A percentile compares a stretch with the other conserved stretches of the same genome.
These are phyloP conservation scores for Isurus oxyrinchus DNA, from an alignment of 2,113 vertebrate species.

Conservation along the genomic window DNA sequence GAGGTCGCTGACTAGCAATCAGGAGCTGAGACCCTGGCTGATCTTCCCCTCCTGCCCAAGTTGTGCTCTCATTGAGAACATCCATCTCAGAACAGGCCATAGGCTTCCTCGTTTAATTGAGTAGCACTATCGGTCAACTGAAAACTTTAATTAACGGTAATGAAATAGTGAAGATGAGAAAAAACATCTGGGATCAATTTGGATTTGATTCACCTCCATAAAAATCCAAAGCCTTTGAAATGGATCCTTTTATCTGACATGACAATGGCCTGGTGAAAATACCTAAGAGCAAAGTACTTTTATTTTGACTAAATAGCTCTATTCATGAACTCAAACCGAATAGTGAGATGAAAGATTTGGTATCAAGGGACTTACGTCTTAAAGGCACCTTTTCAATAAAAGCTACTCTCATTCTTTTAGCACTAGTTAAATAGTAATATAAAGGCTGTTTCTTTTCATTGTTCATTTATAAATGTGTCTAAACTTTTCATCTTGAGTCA, in stretches of 20 bases:
- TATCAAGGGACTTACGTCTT: not conserved
- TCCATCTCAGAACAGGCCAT: not conserved
- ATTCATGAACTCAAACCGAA: not conserved
- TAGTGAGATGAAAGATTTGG: not conserved
- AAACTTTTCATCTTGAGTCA: not conserved
- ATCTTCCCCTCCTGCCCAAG: not conserved
- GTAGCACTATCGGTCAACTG: not conserved
- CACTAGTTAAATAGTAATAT: not conserved
- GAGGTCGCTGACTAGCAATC: not conserved
- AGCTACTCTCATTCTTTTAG: not conserved
- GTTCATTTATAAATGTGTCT: not conserved
- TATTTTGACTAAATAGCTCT: not conserved
- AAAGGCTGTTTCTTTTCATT: not conserved
- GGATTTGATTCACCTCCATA: not conserved
- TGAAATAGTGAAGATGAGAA: not conserved
- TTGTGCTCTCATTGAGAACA: not conserved
- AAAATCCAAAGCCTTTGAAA: not conserved
- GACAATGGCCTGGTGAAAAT: not conserved
- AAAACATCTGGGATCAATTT: not conserved
- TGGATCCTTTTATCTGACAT: not conserved
- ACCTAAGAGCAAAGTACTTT: not conserved
- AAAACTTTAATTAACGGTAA: conserved; percentile 1
- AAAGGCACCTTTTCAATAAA: not conserved
- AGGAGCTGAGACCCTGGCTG: not conserved
- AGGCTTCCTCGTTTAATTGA: not conserved